Evolutionary conservation across 2,113 vertebrate species (phyloP), one percentile per base, ranked within the genome.

Genomic region (Glareola pratincola): DNA sequence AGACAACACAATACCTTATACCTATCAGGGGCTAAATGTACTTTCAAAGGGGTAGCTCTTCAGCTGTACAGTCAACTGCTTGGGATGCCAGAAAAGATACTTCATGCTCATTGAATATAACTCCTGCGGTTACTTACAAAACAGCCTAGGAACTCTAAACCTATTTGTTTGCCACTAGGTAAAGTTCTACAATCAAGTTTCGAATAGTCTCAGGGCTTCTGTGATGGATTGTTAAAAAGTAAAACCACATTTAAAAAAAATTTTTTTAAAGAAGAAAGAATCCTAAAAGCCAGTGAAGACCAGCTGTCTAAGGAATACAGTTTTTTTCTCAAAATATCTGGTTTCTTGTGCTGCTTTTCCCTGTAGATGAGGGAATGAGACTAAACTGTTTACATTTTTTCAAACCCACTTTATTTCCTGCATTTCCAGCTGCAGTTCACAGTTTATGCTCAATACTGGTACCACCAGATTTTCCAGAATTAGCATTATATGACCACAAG

Each of bases 341-440:
- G 29, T 77, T 76, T 53, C 57, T 73, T 60, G 27, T 12, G 14
- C 18, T 69, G 34, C n/a, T 85, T 85, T 30, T 92, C 39, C 23
- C 27, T 57, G 81, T 32, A 66, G 59, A 79, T 69, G 36, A 51
- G 14, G 75, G 20, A 85, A 66, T 41, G n/a, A 71, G 72, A 80
- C 34, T 30, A 92, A 91, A 34, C 30, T 85, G 75, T 57, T 90
- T 48, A 77, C 21, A 45, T 88, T 73, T 97, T 96, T 93, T 85
- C 57, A 90, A 89, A 57, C 56, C 24, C 69, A 59, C 14, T 85
- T 54, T 57, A 77, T 51, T 80, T 81, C 79, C 84, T 71, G 51
- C 45, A 57, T 60, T 91, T 89, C 72, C 69, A 87, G 80, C 73
- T 95, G 60, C 8, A 6, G 36, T 48, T 30, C 64, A 50, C 22